Conservation (phyloP, 2,797 vertebrate genomes). For the Sebastes jordani region DNA sequence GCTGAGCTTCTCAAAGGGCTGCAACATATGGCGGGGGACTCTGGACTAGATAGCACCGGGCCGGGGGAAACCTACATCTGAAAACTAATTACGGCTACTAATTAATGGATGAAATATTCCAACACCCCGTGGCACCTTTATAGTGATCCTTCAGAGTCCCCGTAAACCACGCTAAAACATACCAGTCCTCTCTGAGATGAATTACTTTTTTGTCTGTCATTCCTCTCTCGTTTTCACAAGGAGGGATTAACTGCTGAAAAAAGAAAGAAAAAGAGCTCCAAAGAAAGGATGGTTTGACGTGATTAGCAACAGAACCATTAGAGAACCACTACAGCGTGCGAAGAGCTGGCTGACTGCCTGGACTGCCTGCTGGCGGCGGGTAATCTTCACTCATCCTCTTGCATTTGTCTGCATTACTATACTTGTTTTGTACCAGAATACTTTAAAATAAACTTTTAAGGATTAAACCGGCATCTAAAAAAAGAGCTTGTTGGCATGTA, state of each 20-base stretch:
- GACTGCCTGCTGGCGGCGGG: neutral
- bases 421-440: neutral
- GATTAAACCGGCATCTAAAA: rapidly evolving
- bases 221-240: conserved; percentile 21
- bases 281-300: conserved; percentile 34
- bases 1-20: conserved; percentile 39
- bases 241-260: conserved; percentile 22
- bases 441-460: neutral
- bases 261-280: neutral
- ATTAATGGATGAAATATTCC: conserved; percentile 54
- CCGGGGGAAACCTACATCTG: conserved; percentile 18
- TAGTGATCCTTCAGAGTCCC: conserved; percentile 18
- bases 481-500: neutral
- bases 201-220: neutral
- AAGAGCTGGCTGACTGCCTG: conserved; percentile 28
- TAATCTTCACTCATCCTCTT: neutral
- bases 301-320: conserved; percentile 13
- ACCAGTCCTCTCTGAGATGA: conserved; percentile 26
- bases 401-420: neutral
- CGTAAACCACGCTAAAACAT: neutral
- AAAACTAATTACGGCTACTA: conserved; percentile 50
- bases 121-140: conserved; percentile 3
- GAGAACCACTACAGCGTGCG: conserved; percentile 4
- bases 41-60: conserved; percentile 9
- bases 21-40: conserved; percentile 30